phyloP scores from a whole-genome alignment of 1,140 invertebrate species.

The Camponotus floridanus region DNA sequence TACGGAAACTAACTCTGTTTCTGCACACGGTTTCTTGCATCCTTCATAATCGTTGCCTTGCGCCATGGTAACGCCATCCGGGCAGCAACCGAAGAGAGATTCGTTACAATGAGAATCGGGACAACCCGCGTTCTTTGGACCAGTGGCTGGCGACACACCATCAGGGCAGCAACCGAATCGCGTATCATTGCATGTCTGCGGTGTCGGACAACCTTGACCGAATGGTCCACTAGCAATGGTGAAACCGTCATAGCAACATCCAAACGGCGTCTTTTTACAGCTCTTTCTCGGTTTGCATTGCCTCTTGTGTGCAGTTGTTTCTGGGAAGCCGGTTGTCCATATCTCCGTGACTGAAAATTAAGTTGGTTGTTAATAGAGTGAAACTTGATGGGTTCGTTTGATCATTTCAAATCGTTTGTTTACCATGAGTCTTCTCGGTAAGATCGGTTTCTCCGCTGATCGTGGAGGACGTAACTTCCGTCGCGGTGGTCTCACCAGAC shows the following conservation, averaged over 20 bases:
- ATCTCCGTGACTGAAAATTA: conserved; percentile 76
- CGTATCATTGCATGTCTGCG: conserved; percentile 92
- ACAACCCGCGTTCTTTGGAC: conserved; percentile 91
- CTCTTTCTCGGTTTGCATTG: conserved; percentile 89
- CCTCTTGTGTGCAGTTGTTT: conserved; percentile 84
- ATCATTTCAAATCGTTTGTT: conserved; percentile 17
- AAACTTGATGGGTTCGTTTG: background rate
- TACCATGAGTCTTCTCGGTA: conserved; percentile 77
- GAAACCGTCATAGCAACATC: conserved; percentile 96
- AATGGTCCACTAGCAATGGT: conserved; percentile 95
- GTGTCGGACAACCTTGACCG: conserved; percentile 91
- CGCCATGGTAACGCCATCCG: conserved; percentile 92
- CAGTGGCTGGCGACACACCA: conserved; percentile 93
- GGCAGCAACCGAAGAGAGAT: conserved; percentile 95
- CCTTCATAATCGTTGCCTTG: conserved; percentile 94
- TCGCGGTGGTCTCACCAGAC: conserved; percentile 67
- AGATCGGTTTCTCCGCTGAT: conserved; percentile 71
- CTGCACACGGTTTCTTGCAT: conserved; percentile 90
- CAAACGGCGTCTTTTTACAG: conserved; percentile 92
- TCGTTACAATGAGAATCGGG: conserved; percentile 91
- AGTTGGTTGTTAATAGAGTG: conserved; percentile 7
- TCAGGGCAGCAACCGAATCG: conserved; percentile 96
- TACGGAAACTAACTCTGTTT: conserved; percentile 87
- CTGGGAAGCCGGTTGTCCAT: conserved; percentile 81
- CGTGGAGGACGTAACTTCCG: conserved; percentile 71